phyloP scores from a whole-genome alignment of 1,140 invertebrate species.

The Cydia pomonella region DNA sequence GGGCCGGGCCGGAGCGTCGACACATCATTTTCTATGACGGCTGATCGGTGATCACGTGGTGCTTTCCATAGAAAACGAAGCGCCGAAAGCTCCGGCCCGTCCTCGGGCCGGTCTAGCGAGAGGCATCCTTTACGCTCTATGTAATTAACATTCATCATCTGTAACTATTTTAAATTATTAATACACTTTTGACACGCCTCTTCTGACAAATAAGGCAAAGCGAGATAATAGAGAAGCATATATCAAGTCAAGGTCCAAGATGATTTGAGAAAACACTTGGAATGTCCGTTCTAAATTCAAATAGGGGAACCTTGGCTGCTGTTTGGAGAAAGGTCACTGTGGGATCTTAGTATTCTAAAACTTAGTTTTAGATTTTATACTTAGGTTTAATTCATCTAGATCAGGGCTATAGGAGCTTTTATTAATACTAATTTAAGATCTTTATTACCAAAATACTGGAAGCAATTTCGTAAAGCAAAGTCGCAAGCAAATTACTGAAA shows the following conservation, averaged over 20 bases:
- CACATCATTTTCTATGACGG: too few species aligned
- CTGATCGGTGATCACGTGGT: too few species aligned
- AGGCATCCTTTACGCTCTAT: too few species aligned
- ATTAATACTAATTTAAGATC: too few species aligned
- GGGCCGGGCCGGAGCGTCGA: too few species aligned
- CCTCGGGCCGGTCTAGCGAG: too few species aligned
- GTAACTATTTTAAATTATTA: neutral
- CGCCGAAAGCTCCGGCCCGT: too few species aligned
- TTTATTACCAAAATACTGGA: too few species aligned
- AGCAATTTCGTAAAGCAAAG: too few species aligned
- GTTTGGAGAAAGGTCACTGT: constrained; percentile 13
- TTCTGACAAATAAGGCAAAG: neutral
- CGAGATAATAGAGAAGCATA: neutral
- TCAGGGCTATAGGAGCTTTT: too few species aligned
- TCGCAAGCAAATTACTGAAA: too few species aligned
- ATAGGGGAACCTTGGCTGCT: neutral
- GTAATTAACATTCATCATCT: neutral
- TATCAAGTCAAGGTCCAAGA: constrained; percentile 12
- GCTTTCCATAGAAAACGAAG: too few species aligned
- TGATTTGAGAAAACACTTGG: constrained; percentile 22
- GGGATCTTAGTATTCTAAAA: neutral
- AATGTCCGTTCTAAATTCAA: constrained; percentile 6
- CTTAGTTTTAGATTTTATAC: neutral
- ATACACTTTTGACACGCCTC: neutral
- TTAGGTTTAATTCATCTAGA: neutral